These are phyloP conservation scores for Alligator mississippiensis DNA, from an alignment of 2,113 vertebrate species.

Conservation along the genomic window DNA sequence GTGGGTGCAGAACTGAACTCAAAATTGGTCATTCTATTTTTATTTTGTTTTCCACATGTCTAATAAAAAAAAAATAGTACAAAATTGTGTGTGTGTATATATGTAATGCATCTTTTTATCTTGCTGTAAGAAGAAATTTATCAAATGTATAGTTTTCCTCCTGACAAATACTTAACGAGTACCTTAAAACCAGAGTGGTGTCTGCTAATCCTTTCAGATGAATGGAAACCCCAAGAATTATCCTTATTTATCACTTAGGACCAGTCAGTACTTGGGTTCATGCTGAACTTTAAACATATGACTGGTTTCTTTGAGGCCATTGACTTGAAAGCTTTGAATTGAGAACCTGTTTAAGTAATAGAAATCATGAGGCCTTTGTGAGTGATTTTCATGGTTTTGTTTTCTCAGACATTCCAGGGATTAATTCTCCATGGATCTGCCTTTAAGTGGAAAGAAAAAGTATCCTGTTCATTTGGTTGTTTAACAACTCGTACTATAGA, in stretches of 20 bases:
- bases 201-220: constrained; percentile 14
- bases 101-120: background rate
- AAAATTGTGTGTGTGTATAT: no score
- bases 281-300: constrained; percentile 11
- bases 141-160: background rate
- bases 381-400: background rate
- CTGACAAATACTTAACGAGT: background rate
- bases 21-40: background rate
- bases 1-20: background rate
- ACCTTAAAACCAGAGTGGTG: background rate
- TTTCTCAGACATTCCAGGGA: background rate
- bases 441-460: background rate
- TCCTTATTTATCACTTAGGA: background rate
- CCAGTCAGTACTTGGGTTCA: constrained; percentile 23
- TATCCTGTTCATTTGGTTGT: background rate
- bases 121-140: background rate
- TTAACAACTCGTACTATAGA: background rate
- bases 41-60: background rate
- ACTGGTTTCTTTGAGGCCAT: background rate
- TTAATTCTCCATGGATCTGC: background rate
- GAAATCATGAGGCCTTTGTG: background rate
- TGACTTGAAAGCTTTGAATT: background rate
- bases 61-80: background rate
- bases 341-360: background rate
- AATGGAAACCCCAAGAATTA: background rate